Percentiles rank a stretch among this genome's conserved stretches.
These are phyloP conservation scores for Drosophila buzzatii DNA, from an alignment of 2,888 invertebrate species.

Conservation along the genomic window DNA sequence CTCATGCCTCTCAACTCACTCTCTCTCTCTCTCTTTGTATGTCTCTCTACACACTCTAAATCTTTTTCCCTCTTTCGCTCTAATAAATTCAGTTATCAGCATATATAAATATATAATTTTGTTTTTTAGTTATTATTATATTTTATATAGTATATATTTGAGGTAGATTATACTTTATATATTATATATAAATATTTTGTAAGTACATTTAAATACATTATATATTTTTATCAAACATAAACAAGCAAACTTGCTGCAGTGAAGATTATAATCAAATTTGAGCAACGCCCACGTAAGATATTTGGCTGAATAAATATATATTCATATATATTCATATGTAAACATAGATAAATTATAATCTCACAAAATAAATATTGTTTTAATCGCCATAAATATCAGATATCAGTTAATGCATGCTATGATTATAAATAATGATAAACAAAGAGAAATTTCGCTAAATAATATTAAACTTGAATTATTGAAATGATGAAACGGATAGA, in stretches of 20 bases:
- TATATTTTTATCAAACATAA: constrained; percentile 13
- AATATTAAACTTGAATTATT: not conserved
- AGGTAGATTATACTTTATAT: not conserved
- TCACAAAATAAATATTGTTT: constrained; percentile 2
- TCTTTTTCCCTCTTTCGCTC: not conserved
- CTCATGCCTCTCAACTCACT: not conserved
- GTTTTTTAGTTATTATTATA: not conserved
- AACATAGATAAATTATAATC: constrained; percentile 1
- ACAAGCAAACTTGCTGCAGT: constrained; percentile 15
- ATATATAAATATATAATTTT: not conserved
- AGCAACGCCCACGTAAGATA: constrained; percentile 3
- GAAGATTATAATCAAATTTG: constrained; percentile 1
- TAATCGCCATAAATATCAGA: constrained; percentile 1
- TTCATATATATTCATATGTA: not conserved
- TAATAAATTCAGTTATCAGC: constrained; percentile 7
- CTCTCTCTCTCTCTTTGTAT: not conserved
- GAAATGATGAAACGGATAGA: not conserved
- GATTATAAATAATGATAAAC: constrained; percentile 2
- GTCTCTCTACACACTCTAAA: not conserved
- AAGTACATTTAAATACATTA: not conserved
- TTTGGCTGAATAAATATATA: not conserved
- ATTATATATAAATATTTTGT: not conserved
- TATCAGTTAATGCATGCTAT: not conserved
- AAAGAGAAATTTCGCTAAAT: not conserved
- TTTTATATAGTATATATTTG: not conserved